Evolutionary conservation across 2,888 invertebrate genomes (phyloP), one percentile per base, ranked within the genome.

Genomic region (Trichogramma evanescens): DNA sequence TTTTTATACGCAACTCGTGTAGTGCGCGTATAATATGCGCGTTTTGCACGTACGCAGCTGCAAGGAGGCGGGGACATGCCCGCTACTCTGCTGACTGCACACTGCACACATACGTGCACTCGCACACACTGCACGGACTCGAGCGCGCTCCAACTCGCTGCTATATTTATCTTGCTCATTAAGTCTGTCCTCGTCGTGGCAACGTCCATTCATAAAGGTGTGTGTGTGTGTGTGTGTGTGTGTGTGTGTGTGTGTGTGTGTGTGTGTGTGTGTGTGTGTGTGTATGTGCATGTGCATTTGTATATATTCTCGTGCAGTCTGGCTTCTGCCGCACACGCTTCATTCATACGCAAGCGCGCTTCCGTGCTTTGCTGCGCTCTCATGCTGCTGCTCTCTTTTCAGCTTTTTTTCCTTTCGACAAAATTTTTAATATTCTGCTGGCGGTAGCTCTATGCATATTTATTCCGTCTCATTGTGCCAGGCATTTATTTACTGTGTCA

Each of bases 81-180:
- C 26, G 26, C 26, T 26, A 26, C 26, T 26, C 26, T 26, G 26
- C 26, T 26, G 26, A 26, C 26, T 26, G 26, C 26, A 26, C 26
- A 26, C 26, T 26, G 26, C 26, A 26, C 26, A 26, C 26, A 26
- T 26, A 26, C 26, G 26, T 26, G 26, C 26, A 26, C 3, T 26
- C 26, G 26, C 26, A 26, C 26, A 26, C 26, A 26, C 26, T 26
- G 26, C 26, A 26, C 26, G 26, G 26, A 26, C 70, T 73, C 72
- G 69, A 66, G 64, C 68, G 67, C 67, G 62, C 66, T 66, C 26
- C 26, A 26, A 68, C 67, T 64, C 65, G 65, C 65, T 68, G 70
- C 69, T 72, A 71, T 73, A 73, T 72, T 72, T 72, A 73, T 72
- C 72, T 72, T 69, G 67, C 75, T 75, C 71, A 71, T 72, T 70